Base-by-base conservation (phyloP, 2,797 vertebrate species). In the Acipenser transmontanus region DNA sequence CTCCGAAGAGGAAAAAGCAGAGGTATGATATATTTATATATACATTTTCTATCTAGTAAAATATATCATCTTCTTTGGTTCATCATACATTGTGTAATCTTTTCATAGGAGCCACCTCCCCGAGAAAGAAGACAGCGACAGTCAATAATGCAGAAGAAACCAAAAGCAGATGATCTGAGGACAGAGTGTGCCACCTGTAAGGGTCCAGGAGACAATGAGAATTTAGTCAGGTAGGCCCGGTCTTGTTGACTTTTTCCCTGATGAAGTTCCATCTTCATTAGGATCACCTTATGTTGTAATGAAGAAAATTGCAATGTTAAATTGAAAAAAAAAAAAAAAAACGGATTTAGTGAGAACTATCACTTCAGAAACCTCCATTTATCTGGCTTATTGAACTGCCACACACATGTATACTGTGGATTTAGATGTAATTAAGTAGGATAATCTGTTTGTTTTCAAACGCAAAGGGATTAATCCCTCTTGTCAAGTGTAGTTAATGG, bases 121-220 rank as follows among this genome's bases (percentile, higher is more conserved):
- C 87, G 96, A 80, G 94, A 97, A 78, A 91, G 96, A 66, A 82
- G 96, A 61, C 94, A 96, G 13, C 89, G 95, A 1, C 95, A 97
- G 69, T 89, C 94, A 66, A 86, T 92, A 52, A 70, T 96, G 73
- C 94, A 93, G 74, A 98, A 98, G 84, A 99, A 95, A 76, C 93
- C 94, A 67, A 98, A 98, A 81, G 87, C 93, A 0, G 96, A 99
- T 62, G 96, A 98, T 80, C 88, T 86, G 2, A 89, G 96, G 74
- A 98, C 95, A 7, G 95, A 98, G 75, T 98, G 95, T 77, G 87
- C 91, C 64, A 92, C 93, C 63, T 98, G 97, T 85, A 96, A 94
- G 81, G 93, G 94, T 60, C 94, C 92, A 1, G 97, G 95, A n/a
- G 96, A 98, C 86, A 98, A 97, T 73, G 97, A 99, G 78, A 99